Percentiles rank a stretch among this genome's conserved stretches.
Evolutionary conservation across 2,113 vertebrate species (phyloP).

Genomic region (Lagopus muta): DNA sequence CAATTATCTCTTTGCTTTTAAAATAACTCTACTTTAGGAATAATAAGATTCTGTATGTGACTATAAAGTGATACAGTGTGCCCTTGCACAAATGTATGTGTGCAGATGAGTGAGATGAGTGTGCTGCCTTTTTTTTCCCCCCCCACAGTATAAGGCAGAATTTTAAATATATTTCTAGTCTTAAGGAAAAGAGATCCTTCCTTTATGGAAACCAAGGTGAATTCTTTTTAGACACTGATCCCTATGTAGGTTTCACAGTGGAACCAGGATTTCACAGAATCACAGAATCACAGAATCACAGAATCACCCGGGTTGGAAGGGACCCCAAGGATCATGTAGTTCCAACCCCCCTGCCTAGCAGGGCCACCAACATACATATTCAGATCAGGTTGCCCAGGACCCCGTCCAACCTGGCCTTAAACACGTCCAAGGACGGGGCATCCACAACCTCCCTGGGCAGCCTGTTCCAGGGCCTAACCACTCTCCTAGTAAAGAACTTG

Average conservation of each 20-base stretch:
- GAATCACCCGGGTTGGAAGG: too few relatives aligned
- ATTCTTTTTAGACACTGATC: background rate
- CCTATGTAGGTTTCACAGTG: background rate
- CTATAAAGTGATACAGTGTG: slow-evolving; percentile 31
- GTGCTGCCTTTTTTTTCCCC: background rate
- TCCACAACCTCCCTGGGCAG: too few relatives aligned
- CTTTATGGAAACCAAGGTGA: background rate
- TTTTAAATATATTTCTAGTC: background rate
- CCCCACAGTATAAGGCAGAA: background rate
- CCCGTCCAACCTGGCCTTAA: too few relatives aligned
- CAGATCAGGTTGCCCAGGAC: too few relatives aligned
- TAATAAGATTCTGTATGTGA: slow-evolving; percentile 1
- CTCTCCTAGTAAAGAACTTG: too few relatives aligned
- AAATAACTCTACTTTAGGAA: slow-evolving; percentile 28
- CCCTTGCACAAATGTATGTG: background rate
- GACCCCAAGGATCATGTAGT: too few relatives aligned
- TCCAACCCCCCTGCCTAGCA: too few relatives aligned
- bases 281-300: too few relatives aligned
- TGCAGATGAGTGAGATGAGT: background rate
- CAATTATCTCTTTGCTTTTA: slow-evolving; percentile 63
- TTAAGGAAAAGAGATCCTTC: background rate
- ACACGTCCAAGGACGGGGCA: too few relatives aligned
- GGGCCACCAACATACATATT: too few relatives aligned
- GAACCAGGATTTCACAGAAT: background rate
- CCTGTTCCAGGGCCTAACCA: too few relatives aligned